Evolutionary conservation across 2,797 vertebrate genomes (phyloP).

Genomic region (Pagetopsis macropterus): DNA sequence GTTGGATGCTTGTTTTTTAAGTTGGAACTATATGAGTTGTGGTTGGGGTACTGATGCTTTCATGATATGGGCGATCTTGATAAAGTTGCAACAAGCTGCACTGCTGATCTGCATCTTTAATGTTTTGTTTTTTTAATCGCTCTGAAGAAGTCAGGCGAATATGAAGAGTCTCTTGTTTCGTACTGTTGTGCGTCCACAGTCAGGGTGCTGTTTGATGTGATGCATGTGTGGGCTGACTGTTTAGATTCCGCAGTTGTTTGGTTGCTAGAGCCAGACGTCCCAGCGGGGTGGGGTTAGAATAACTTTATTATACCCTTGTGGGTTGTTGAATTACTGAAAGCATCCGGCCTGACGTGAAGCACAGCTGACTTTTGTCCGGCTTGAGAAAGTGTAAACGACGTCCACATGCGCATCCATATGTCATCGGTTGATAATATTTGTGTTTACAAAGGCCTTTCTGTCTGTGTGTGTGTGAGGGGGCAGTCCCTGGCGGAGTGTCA

Average conservation of each 20-base stretch:
- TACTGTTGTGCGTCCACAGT: conserved; percentile 34
- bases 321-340: conserved; percentile 55
- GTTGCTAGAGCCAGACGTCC: conserved; percentile 51
- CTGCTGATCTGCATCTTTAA: background rate
- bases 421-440: conserved; percentile 6
- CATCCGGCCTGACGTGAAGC: conserved; percentile 35
- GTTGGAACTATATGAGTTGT: background rate
- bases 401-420: conserved; percentile 1
- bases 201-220: conserved; percentile 49
- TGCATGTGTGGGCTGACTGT: conserved; percentile 58
- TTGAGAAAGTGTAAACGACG: background rate
- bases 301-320: conserved; percentile 70
- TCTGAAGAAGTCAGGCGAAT: background rate
- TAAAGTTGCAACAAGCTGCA: background rate
- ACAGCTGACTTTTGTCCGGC: conserved; percentile 41
- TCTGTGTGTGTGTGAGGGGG: conserved; percentile 9
- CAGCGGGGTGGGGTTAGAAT: conserved; percentile 67
- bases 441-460: conserved; percentile 19
- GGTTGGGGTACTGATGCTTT: background rate
- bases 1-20: background rate
- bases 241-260: conserved; percentile 63
- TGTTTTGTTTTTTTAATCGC: conserved; percentile 9
- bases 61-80: background rate
- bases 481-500: background rate
- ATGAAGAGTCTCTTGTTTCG: conserved; percentile 30